These are phyloP conservation scores for Micronycteris hirsuta DNA, from an alignment of 2,113 vertebrate species.

Conservation along the genomic window DNA sequence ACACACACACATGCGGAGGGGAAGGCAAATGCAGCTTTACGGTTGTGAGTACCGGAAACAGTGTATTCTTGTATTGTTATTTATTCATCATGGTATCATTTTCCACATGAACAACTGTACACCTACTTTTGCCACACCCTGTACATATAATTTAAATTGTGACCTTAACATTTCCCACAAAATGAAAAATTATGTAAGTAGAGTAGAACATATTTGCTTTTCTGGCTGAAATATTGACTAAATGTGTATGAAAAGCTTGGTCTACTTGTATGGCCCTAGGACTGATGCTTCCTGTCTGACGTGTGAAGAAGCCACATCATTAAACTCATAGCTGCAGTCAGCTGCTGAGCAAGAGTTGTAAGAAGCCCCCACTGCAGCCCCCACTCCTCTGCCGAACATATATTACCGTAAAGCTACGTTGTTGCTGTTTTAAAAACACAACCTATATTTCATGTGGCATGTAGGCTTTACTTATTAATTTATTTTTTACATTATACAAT, in stretches of 20 bases:
- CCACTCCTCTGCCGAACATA: not conserved
- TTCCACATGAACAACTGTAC: too few relatives aligned
- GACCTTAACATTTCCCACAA: not conserved
- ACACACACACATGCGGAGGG: too few relatives aligned
- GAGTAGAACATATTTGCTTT: not conserved
- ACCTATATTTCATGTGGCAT: not conserved
- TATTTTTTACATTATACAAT: not conserved
- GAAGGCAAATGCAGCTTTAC: too few relatives aligned
- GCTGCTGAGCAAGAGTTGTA: not conserved
- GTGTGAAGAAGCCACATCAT: not conserved
- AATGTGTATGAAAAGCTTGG: not conserved
- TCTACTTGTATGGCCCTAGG: not conserved
- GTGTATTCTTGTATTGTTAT: too few relatives aligned
- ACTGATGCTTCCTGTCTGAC: not conserved
- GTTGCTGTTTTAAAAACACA: not conserved
- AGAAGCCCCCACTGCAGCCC: constrained; percentile 16
- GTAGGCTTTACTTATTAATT: not conserved
- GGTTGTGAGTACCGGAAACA: too few relatives aligned
- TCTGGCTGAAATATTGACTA: not conserved
- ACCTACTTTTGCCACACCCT: too few relatives aligned
- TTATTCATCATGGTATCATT: too few relatives aligned
- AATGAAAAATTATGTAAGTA: not conserved
- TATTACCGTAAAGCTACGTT: not conserved
- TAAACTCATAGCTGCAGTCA: not conserved
- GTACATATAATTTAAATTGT: not conserved